Evolutionary conservation across 2,113 vertebrate genomes (phyloP), one percentile per base, ranked within the genome.

Genomic region (Charina bottae): DNA sequence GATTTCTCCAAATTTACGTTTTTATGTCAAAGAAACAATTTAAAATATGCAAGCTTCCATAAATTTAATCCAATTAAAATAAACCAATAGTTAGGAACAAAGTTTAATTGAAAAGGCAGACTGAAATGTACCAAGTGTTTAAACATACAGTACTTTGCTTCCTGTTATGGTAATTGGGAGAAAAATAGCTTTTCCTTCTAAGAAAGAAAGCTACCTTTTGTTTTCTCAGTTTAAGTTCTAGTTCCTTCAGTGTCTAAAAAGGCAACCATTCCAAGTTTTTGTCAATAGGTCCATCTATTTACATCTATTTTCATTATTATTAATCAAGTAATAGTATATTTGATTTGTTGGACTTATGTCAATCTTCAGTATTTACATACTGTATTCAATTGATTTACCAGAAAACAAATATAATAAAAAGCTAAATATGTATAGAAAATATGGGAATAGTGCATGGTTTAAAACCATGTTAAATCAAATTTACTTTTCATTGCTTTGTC

Each of bases 321-420:
- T 56, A 90, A 72, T 54, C 10, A 46, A 10, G 28, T 33, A 33
- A 64, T 64, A 53, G 3, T 54, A 85, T 85, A 54, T 85, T 85
- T 54, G 26, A 6, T 85, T 54, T 37, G 59, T 26, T 59, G 13
- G 58, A 6, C 1, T 72, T 2, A 49, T 4, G 21, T 56, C 10
- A 23, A 62, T 56, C 72, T 56, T 56, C 46, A 90, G 11, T 5
- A n/a, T 59, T 49, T 28, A 24, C 33, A 46, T 28, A 42, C 42
- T 42, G 42, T 42, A n/a, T 83, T 58, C 23, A 11, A 37, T 46
- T 58, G 54, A 8, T 23, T 37, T 42, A 33, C 28, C 56, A 89
- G 64, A 83, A 78, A 89, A 59, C 55, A 59, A 87, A 6, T 24
- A 85, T 78, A 78, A 78, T 78, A 78, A 78, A 78, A 78, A 78